Conservation (phyloP, 2,797 vertebrate species). For the Nyctalus aviator region DNA sequence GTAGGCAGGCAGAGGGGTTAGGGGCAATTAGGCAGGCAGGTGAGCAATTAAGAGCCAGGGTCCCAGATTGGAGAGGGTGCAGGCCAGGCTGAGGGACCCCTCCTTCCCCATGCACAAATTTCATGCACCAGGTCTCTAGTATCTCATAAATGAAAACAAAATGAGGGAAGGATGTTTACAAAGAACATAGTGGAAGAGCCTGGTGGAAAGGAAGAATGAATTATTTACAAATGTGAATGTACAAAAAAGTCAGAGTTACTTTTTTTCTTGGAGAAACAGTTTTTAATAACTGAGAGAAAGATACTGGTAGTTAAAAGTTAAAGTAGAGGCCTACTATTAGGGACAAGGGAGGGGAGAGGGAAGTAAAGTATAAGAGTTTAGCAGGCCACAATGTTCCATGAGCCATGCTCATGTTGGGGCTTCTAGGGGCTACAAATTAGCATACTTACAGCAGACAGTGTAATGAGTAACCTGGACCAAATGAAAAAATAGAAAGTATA, state of each 20-base stretch:
- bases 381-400: neutral
- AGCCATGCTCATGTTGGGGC: neutral
- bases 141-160: neutral
- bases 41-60: too few species aligned
- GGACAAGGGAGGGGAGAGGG: neutral
- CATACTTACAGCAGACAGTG: neutral
- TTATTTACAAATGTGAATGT: neutral
- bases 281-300: neutral
- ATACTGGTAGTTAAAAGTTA: neutral
- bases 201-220: neutral
- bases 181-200: neutral
- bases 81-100: too few species aligned
- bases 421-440: neutral
- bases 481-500: neutral
- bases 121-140: too few species aligned
- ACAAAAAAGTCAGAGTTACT: neutral
- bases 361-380: neutral
- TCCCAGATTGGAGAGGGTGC: too few species aligned
- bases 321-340: neutral
- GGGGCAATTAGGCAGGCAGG: too few species aligned
- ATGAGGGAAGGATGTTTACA: too few species aligned
- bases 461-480: neutral
- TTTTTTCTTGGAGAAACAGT: constrained; percentile 12
- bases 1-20: too few species aligned
- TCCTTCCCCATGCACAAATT: too few species aligned